phyloP scores from a whole-genome alignment of 1,140 invertebrate species.

The Bemisia tabaci region DNA sequence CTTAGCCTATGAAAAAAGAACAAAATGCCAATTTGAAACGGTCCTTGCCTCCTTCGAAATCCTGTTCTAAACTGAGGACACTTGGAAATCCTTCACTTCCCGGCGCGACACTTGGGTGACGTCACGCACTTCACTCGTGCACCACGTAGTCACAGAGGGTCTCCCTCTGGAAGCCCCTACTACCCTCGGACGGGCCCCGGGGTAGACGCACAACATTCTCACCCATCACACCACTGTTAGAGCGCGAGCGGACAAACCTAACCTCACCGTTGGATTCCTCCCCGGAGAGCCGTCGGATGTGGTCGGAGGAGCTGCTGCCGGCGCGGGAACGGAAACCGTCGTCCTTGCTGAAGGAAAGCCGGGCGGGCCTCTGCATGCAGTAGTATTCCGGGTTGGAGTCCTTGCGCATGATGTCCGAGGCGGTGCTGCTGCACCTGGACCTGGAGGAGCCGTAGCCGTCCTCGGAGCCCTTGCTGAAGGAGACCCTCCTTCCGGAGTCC shows the following conservation, averaged over 20 bases:
- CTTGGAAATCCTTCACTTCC: too few species aligned
- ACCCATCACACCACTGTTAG: slow-evolving; percentile 29
- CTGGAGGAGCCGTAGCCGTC: slow-evolving; percentile 32
- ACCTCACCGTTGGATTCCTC: slow-evolving; percentile 10
- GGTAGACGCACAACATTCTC: slow-evolving; percentile 64
- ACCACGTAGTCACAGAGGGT: slow-evolving; percentile 8
- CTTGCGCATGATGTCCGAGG: slow-evolving; percentile 11
- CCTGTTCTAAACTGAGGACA: too few species aligned
- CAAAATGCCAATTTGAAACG: neutral
- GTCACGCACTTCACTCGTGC: slow-evolving; percentile 8
- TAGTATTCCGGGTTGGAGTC: slow-evolving; percentile 11
- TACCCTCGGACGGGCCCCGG: slow-evolving; percentile 70
- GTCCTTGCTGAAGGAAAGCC: slow-evolving; percentile 10
- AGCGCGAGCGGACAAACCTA: slow-evolving; percentile 6
- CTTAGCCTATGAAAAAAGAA: neutral
- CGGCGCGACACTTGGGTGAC: too few species aligned
- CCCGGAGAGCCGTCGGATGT: slow-evolving; percentile 3
- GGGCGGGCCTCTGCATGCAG: slow-evolving; percentile 1
- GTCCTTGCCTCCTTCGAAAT: neutral
- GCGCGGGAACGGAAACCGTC: slow-evolving; percentile 11
- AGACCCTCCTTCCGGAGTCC: neutral
- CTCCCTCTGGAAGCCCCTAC: slow-evolving; percentile 47
- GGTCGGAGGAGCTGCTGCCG: slow-evolving; percentile 12
- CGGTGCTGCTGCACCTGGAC: slow-evolving; percentile 30
- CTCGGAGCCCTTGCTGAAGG: slow-evolving; percentile 20